A percentile compares a stretch with the other conserved stretches of the same genome.
Conservation (phyloP, 2,113 vertebrate species). For the Oceanodroma tethys region DNA sequence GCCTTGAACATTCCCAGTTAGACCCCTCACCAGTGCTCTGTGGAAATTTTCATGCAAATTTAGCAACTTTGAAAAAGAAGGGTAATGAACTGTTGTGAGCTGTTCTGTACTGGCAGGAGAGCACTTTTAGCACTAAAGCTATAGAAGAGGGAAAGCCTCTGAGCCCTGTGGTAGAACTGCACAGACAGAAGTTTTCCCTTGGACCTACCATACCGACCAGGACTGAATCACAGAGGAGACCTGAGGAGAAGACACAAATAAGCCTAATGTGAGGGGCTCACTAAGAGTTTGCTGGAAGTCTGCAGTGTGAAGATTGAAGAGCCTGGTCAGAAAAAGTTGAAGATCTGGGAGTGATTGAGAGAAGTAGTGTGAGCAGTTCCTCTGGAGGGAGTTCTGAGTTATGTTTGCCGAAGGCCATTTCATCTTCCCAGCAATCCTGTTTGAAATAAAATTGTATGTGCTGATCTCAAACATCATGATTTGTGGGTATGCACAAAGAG, state of each 20-base stretch:
- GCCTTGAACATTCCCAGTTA: background rate
- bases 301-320: background rate
- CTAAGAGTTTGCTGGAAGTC: background rate
- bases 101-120: background rate
- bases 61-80: background rate
- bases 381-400: background rate
- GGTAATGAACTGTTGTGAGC: background rate
- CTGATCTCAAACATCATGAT: background rate
- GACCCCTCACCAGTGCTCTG: background rate
- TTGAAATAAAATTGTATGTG: background rate
- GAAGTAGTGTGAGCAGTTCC: background rate
- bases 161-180: background rate
- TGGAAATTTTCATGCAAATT: background rate
- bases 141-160: background rate
- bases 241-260: background rate
- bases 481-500: background rate
- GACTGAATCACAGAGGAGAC: background rate
- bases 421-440: background rate
- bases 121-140: background rate
- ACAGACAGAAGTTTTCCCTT: background rate
- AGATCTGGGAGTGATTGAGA: background rate
- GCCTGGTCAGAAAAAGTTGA: background rate
- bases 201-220: background rate
- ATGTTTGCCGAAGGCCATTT: background rate
- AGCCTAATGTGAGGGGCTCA: background rate